Percentiles rank a stretch among this genome's conserved stretches.
phyloP scores from a whole-genome alignment of 2,113 vertebrate genomes.

The Caranx melampygus region DNA sequence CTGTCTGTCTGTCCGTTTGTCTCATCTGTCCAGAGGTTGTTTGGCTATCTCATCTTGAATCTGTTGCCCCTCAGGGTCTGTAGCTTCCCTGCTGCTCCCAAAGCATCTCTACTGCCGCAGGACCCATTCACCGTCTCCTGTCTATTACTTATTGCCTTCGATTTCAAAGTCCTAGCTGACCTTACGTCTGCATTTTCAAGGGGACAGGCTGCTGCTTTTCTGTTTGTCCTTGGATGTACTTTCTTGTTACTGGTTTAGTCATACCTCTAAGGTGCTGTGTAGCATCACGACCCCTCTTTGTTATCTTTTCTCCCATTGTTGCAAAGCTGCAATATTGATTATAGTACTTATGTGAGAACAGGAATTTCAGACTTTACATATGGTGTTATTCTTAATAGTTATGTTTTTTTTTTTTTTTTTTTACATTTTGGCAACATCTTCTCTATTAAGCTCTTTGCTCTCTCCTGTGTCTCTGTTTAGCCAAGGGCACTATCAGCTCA shows the following conservation, averaged over 20 bases:
- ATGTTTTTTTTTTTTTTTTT: neutral
- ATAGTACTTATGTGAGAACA: neutral
- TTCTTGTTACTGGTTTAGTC: constrained; percentile 15
- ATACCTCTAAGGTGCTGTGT: neutral
- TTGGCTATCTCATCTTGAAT: constrained; percentile 26
- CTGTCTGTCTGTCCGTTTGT: constrained; percentile 39
- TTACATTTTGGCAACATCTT: neutral
- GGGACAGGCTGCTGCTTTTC: constrained; percentile 26
- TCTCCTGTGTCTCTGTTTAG: constrained; percentile 4
- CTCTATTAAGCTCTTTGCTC: neutral
- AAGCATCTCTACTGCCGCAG: constrained; percentile 28
- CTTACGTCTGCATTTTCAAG: constrained; percentile 20
- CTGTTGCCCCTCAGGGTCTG: constrained; percentile 41
- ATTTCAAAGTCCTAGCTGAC: constrained; percentile 33
- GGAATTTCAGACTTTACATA: neutral
- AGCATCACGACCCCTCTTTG: neutral
- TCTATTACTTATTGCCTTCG: constrained; percentile 39
- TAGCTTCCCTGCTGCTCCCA: constrained; percentile 19
- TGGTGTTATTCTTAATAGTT: neutral
- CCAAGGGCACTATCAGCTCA: neutral
- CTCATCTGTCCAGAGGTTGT: constrained; percentile 34
- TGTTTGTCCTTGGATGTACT: constrained; percentile 6
- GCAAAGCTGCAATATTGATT: constrained; percentile 21
- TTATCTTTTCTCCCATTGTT: constrained; percentile 17
- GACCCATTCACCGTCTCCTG: constrained; percentile 18